Conservation (phyloP, 2,113 vertebrate genomes). For the Gallinago undulata region DNA sequence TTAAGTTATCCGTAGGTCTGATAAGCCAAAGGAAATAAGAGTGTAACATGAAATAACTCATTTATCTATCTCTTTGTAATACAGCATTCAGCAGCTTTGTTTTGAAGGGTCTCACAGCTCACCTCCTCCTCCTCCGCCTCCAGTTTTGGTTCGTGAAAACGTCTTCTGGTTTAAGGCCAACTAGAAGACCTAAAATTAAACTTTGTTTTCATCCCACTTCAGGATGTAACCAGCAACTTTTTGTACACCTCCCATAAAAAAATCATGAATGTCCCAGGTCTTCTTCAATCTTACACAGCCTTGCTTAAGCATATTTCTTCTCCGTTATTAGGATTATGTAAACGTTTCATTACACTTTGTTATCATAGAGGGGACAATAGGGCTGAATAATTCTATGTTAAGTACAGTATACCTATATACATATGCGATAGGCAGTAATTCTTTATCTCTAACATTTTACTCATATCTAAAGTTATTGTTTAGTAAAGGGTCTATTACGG, state of each 20-base stretch:
- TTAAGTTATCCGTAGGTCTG: neutral
- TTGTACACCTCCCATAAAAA: neutral
- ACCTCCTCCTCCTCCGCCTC: accelerated
- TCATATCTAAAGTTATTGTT: neutral
- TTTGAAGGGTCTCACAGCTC: neutral
- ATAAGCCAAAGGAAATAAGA: neutral
- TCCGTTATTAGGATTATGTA: neutral
- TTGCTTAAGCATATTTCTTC: neutral
- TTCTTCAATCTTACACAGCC: neutral
- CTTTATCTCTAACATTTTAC: neutral
- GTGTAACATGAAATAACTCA: neutral
- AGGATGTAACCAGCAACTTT: neutral
- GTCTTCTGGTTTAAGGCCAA: neutral
- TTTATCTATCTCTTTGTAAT: neutral
- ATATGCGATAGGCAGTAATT: neutral
- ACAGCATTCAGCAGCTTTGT: neutral
- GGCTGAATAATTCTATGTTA: neutral
- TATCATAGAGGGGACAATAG: neutral
- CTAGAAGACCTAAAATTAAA: neutral
- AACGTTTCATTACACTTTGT: neutral
- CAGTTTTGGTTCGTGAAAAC: neutral
- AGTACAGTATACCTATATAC: neutral
- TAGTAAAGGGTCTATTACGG: neutral
- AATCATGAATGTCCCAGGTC: neutral
- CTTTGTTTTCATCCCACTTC: neutral